Conservation (phyloP, 2,888 invertebrate genomes). For the Myathropa florea region DNA sequence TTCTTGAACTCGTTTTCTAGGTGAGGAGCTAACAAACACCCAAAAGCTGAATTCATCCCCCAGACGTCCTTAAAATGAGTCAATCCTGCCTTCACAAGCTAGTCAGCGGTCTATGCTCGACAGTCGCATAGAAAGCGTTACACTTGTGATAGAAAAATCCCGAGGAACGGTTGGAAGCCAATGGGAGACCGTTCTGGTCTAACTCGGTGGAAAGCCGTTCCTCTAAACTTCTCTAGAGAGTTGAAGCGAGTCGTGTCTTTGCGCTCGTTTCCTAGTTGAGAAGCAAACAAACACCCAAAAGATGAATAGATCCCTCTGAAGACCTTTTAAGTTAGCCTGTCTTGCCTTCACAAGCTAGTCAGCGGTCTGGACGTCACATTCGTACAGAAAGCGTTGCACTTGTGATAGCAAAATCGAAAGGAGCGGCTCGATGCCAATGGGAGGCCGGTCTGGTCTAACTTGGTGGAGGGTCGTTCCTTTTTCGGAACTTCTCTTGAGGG, state of each 20-base stretch:
- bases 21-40: conserved; percentile 21
- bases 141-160: conserved; percentile 77
- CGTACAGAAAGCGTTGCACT: conserved; percentile 77
- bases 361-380: conserved; percentile 75
- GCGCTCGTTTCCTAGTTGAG: conserved; percentile 59
- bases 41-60: background rate
- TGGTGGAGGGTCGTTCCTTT: conserved; percentile 47
- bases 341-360: conserved; percentile 75
- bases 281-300: conserved; percentile 12
- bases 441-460: conserved; percentile 76
- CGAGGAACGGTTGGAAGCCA: conserved; percentile 53
- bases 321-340: background rate
- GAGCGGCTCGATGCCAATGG: conserved; percentile 55
- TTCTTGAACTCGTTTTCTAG: conserved; percentile 43
- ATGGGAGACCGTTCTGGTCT: conserved; percentile 76
- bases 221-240: conserved; percentile 55
- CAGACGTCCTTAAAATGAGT: too few relatives aligned
- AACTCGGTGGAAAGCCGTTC: conserved; percentile 50
- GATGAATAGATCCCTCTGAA: background rate
- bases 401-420: conserved; percentile 75
- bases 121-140: conserved; percentile 77
- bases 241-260: conserved; percentile 9
- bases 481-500: background rate
- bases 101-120: conserved; percentile 77
- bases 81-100: conserved; percentile 71